Evolutionary conservation across 1,140 invertebrate genomes (phyloP).

Genomic region (Macrotrachela quadricornifera): DNA sequence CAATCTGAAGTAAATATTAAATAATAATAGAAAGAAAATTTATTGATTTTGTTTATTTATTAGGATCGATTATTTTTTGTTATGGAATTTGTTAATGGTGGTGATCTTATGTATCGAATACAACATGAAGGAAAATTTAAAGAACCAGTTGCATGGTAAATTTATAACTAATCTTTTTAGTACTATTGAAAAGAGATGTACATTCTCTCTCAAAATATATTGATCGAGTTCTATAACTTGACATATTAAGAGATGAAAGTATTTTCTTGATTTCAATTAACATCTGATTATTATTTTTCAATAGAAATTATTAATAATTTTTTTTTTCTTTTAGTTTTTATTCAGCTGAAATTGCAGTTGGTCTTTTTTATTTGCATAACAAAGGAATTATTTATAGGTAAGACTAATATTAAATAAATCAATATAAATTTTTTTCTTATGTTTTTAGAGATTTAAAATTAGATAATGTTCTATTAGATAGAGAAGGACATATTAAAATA

Average conservation of each 20-base stretch:
- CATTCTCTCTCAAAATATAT: too few relatives aligned
- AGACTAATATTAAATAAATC: slow-evolving; percentile 1
- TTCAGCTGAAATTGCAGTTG: slow-evolving; percentile 91
- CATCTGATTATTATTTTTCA: background rate
- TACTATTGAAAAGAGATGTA: too few relatives aligned
- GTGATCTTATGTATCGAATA: slow-evolving; percentile 98
- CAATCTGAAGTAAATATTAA: slow-evolving; percentile 74
- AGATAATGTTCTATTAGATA: slow-evolving; percentile 88
- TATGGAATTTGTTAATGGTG: slow-evolving; percentile 98
- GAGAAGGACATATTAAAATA: slow-evolving; percentile 95
- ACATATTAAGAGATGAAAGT: slow-evolving; percentile 51
- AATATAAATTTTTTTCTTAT: slow-evolving; percentile 5
- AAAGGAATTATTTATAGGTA: slow-evolving; percentile 78
- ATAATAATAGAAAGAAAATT: too few relatives aligned
- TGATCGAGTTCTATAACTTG: too few relatives aligned
- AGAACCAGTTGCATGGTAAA: slow-evolving; percentile 94
- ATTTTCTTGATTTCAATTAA: too few relatives aligned
- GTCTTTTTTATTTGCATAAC: slow-evolving; percentile 81
- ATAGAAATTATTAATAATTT: background rate
- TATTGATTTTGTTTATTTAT: background rate
- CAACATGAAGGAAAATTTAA: slow-evolving; percentile 99
- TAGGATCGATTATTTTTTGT: slow-evolving; percentile 97
- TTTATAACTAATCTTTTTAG: slow-evolving; percentile 17
- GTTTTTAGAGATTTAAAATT: slow-evolving; percentile 64
- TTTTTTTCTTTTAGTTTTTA: slow-evolving; percentile 58